Base-by-base conservation (phyloP, 2,888 invertebrate genomes). In the Eupithecia pulchellata region DNA sequence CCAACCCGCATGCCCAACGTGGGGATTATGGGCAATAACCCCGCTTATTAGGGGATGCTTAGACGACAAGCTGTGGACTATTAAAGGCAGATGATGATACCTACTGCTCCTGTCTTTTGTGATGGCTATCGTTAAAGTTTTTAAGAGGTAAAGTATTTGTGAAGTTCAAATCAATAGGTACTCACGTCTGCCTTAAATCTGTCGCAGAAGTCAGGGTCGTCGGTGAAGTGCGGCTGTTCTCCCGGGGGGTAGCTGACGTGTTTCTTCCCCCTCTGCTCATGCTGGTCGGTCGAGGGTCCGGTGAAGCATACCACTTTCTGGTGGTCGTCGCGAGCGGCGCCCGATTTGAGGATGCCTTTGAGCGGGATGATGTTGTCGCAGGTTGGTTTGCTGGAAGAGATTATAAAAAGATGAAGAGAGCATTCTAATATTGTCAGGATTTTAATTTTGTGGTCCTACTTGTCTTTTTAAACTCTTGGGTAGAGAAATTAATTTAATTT, bases 301-400 rank as follows among this genome's bases (percentile, higher is more conserved):
- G 84, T 93, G 86, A 94, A 94, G 86, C 93, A 94, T 20, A 94
- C 93, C 76, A 94, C 87, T 80, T 92, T 93, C 81, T 93, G 94
- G 76, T 93, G 92, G 74, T 93, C 94, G 27, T 92, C 93, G 14
- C 86, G 85, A 11, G 92, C 86, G 0, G 82, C 83, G 13, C 92
- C 89, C 0, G 94, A 90, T 77, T 91, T 93, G 8, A 94, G 84
- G 52, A 93, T 94, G 63, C 94, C 94, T 71, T 91, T 94, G 20
- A 94, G 81, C 0, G 94, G 94, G 42, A 82, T 6, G 0, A 92
- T 78, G 69, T 82, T 82, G 47, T 93, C 91, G 78, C 89, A 88
- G 1, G 83, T 81, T 3, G 91, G 91, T 74, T 91, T 90, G 76
- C 93, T 93, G 78, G 47, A 73, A 76, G 42, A 32, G 39, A n/a